Evolutionary conservation across 2,888 invertebrate genomes (phyloP).

Genomic region (Sphecodes monilicornis): DNA sequence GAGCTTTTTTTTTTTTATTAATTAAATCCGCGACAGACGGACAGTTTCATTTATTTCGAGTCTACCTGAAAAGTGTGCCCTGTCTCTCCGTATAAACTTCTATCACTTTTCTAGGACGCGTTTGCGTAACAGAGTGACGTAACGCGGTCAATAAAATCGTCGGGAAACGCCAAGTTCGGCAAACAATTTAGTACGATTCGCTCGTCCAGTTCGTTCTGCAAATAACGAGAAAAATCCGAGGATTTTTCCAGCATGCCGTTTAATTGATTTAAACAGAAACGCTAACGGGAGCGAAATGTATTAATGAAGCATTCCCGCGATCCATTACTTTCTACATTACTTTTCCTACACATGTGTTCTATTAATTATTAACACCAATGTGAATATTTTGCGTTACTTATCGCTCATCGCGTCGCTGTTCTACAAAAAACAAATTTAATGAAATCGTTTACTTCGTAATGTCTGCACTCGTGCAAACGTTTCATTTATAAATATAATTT

Average conservation of each 20-base stretch:
- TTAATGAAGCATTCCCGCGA: not conserved
- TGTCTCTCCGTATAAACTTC: not conserved
- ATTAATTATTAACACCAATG: not conserved
- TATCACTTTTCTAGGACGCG: constrained; percentile 18
- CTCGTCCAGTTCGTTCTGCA: constrained; percentile 6
- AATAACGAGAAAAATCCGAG: constrained; percentile 27
- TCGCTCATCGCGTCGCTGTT: not conserved
- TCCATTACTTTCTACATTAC: too few relatives aligned
- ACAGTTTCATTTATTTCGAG: constrained; percentile 39
- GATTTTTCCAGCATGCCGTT: not conserved
- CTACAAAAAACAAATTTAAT: not conserved
- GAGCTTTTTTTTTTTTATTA: not conserved
- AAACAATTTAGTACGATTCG: constrained; percentile 31
- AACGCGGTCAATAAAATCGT: constrained; percentile 49
- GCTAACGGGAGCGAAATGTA: not conserved
- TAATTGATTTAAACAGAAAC: not conserved
- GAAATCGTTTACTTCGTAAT: not conserved
- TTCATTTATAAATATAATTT: not conserved
- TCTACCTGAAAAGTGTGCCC: not conserved
- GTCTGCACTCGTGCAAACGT: not conserved
- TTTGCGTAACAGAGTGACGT: constrained; percentile 36
- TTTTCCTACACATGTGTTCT: too few relatives aligned
- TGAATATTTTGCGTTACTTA: not conserved
- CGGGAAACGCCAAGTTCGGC: constrained; percentile 31
- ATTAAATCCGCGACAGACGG: constrained; percentile 31